These are phyloP conservation scores for Lampris incognitus DNA, from an alignment of 2,113 vertebrate genomes.

Conservation along the genomic window DNA sequence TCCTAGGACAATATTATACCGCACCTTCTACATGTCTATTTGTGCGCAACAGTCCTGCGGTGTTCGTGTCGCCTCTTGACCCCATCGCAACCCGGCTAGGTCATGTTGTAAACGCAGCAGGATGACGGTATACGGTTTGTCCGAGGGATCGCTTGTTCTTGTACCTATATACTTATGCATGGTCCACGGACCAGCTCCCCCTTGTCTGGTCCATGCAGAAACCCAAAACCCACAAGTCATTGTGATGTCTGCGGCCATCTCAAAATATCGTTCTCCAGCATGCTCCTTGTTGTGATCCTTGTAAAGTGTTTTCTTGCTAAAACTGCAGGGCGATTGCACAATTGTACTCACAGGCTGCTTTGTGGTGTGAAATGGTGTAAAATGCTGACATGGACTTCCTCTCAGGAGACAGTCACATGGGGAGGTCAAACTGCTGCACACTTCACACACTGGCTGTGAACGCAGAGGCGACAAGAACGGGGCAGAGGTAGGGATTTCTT, in stretches of 20 bases:
- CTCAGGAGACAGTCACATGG: slow-evolving; percentile 79
- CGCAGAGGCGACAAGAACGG: slow-evolving; percentile 31
- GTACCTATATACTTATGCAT: slow-evolving; percentile 34
- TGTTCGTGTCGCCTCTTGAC: slow-evolving; percentile 32
- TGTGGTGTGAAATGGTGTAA: slow-evolving; percentile 24
- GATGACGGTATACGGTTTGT: slow-evolving; percentile 23
- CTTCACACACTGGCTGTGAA: slow-evolving; percentile 38
- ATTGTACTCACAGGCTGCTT: slow-evolving; percentile 65
- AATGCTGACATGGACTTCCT: slow-evolving; percentile 80
- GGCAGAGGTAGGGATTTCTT: slow-evolving; percentile 55
- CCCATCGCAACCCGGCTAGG: slow-evolving; percentile 26
- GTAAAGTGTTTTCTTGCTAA: slow-evolving; percentile 50
- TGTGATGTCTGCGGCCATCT: slow-evolving; percentile 15
- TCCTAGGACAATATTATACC: slow-evolving; percentile 32
- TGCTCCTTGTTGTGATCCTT: slow-evolving; percentile 41
- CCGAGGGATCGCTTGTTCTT: slow-evolving; percentile 32
- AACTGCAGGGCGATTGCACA: slow-evolving; percentile 55
- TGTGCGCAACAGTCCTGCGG: slow-evolving; percentile 24
- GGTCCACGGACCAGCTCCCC: slow-evolving; percentile 43
- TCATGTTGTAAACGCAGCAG: slow-evolving; percentile 36
- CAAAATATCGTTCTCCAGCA: slow-evolving; percentile 31
- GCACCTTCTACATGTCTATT: slow-evolving; percentile 33
- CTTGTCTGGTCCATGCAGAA: slow-evolving; percentile 9
- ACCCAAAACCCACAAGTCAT: slow-evolving; percentile 33
- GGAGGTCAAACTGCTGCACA: slow-evolving; percentile 64